These are phyloP conservation scores for Catamblyrhynchus diadema DNA, from an alignment of 2,797 vertebrate species.

Conservation along the genomic window DNA sequence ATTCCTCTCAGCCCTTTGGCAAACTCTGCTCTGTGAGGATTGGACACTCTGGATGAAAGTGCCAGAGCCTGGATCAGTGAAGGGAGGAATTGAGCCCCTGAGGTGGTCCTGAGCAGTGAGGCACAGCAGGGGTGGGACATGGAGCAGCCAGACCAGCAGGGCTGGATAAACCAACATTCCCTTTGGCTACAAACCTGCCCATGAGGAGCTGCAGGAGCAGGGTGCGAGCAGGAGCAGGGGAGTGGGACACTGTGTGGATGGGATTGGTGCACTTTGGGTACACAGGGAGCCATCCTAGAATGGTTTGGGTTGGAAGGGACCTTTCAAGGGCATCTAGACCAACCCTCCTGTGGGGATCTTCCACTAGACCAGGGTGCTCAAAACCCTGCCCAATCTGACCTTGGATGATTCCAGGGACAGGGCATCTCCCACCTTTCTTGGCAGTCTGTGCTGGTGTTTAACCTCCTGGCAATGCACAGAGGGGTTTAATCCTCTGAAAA, in stretches of 20 bases:
- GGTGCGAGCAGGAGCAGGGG: background rate
- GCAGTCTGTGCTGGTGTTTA: background rate
- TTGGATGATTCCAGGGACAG: background rate
- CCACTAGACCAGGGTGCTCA: background rate
- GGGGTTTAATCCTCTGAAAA: background rate
- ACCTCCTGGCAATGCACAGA: rapidly evolving
- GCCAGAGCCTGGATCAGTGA: background rate
- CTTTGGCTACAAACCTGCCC: rapidly evolving
- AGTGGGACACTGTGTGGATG: background rate
- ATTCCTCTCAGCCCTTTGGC: background rate
- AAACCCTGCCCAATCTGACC: background rate
- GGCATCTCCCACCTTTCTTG: background rate
- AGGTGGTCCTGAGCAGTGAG: background rate
- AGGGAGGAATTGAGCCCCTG: background rate
- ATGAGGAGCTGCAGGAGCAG: background rate
- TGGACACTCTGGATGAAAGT: rapidly evolving
- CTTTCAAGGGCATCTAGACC: background rate
- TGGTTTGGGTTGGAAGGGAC: background rate
- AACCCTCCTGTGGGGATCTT: background rate
- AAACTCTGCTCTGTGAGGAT: background rate
- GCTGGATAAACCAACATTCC: background rate
- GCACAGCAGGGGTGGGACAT: rapidly evolving
- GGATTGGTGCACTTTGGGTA: rapidly evolving
- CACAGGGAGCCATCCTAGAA: background rate
- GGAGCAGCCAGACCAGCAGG: background rate